phyloP scores from a whole-genome alignment of 1,140 invertebrate genomes.

The Steinernema khuongi region DNA sequence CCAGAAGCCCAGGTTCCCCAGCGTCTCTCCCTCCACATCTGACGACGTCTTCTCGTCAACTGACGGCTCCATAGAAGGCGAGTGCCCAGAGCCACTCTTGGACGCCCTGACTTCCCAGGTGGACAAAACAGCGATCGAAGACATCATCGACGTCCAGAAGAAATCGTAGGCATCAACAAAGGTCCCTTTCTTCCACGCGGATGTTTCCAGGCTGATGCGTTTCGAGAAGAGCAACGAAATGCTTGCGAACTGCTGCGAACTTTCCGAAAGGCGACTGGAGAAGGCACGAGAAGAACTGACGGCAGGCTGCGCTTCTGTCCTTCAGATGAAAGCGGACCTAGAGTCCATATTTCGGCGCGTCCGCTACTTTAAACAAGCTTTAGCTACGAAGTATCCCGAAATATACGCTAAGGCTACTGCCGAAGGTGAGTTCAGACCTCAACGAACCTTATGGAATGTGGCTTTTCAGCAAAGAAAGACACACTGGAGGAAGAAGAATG shows the following conservation, averaged over 20 bases:
- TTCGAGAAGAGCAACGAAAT: conserved; percentile 16
- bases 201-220: neutral
- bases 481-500: neutral
- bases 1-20: neutral
- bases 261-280: neutral
- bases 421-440: neutral
- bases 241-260: neutral
- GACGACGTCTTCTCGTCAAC: neutral
- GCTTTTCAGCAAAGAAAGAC: neutral
- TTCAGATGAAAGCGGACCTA: conserved; percentile 1
- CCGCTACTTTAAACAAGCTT: neutral
- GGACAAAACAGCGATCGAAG: conserved; percentile 3
- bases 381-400: neutral
- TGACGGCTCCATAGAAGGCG: neutral
- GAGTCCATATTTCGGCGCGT: conserved; percentile 5
- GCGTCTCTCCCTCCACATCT: neutral
- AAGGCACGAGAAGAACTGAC: neutral
- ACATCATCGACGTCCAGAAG: neutral
- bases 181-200: neutral
- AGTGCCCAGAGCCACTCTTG: neutral
- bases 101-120: neutral
- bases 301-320: neutral
- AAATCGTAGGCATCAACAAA: neutral
- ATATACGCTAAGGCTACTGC: neutral
- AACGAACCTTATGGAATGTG: neutral